phyloP scores from a whole-genome alignment of 2,113 vertebrate genomes.

The Zosterops pallidus region DNA sequence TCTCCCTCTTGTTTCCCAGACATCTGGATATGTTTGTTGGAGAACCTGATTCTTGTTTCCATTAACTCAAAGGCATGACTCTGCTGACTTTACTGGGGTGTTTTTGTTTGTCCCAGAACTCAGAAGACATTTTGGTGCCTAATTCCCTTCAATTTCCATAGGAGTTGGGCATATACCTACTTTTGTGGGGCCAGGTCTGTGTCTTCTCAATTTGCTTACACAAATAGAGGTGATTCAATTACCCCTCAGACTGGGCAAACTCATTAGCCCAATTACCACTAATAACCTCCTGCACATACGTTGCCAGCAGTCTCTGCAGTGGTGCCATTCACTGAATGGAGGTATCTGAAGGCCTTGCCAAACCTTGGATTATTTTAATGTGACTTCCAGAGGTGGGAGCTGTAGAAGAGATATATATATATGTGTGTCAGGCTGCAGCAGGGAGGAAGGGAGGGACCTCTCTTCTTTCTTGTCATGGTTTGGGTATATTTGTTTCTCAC shows the following conservation, averaged over 20 bases:
- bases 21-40: background rate
- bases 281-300: background rate
- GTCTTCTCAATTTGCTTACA: conserved; percentile 38
- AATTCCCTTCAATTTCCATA: background rate
- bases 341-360: conserved; percentile 5
- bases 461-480: background rate
- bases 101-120: background rate
- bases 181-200: conserved; percentile 12
- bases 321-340: background rate
- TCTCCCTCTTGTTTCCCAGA: background rate
- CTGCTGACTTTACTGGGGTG: background rate
- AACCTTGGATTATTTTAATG: background rate
- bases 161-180: background rate
- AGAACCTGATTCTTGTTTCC: background rate
- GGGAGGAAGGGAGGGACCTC: background rate
- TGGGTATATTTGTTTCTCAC: background rate
- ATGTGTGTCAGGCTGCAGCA: background rate
- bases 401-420: background rate
- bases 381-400: background rate
- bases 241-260: conserved; percentile 41
- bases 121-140: conserved; percentile 16
- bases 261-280: conserved; percentile 41
- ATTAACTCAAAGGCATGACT: background rate
- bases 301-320: conserved; percentile 28
- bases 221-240: conserved; percentile 40